A percentile compares a stretch with the other conserved stretches of the same genome.
Conservation (phyloP, 2,888 invertebrate species). For the Trimorus sp. region DNA sequence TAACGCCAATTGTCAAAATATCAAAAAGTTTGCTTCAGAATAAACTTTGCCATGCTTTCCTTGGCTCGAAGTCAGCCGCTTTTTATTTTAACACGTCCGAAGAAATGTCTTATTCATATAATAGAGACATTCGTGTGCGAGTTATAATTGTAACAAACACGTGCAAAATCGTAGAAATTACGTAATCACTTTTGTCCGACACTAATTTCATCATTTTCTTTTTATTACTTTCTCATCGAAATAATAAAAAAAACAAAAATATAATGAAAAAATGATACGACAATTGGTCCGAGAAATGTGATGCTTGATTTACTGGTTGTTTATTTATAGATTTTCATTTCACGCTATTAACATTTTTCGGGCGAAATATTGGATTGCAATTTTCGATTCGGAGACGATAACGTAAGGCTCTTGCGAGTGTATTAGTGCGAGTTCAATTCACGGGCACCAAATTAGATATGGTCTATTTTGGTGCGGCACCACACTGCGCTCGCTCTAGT, state of each 20-base stretch:
- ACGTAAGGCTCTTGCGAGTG: constrained; percentile 42
- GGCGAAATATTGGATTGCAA: constrained; percentile 17
- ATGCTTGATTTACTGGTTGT: no score
- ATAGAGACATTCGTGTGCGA: constrained; percentile 15
- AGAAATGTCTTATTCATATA: constrained; percentile 25
- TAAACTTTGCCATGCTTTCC: constrained; percentile 14
- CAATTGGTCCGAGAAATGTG: background rate
- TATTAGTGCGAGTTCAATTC: constrained; percentile 77
- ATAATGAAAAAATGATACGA: no score
- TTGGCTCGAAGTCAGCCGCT: constrained; percentile 48
- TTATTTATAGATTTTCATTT: no score
- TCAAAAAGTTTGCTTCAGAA: no score
- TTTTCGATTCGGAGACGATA: constrained; percentile 50
- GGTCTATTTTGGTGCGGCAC: constrained; percentile 78
- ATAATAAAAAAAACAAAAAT: no score
- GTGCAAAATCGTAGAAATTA: constrained; percentile 6
- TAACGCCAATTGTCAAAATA: no score
- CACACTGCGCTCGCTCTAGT: constrained; percentile 77
- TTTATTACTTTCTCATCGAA: no score
- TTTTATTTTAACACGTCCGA: constrained; percentile 33
- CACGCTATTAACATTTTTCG: background rate
- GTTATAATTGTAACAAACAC: background rate
- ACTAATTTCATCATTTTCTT: no score
- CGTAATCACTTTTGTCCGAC: background rate
- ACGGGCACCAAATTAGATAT: constrained; percentile 80